Evolutionary conservation across 2,797 vertebrate genomes (phyloP), one percentile per base, ranked within the genome.

Genomic region (Thripadectes ignobilis): DNA sequence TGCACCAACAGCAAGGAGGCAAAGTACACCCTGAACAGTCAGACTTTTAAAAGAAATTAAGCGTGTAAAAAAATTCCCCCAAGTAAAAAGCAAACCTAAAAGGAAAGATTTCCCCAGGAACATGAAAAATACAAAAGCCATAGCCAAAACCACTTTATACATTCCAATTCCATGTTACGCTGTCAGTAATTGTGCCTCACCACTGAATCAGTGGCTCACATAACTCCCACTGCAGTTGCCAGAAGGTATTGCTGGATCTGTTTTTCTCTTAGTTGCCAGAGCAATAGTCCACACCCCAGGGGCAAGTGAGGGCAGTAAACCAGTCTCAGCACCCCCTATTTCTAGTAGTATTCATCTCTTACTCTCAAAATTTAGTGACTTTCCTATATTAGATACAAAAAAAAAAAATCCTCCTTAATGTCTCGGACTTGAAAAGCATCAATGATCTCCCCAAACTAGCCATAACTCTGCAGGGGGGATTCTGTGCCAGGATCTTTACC

Each of bases 1-100:
- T 72, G 85, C 91, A 88, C 89, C 86, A 92, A 83, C 88, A 91
- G 79, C 85, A 88, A 86, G 95, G 93, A 96, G 89, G 85, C 49
- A 39, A 88, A 87, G 78, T 24, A 93, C 43, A 87, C 36, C 57
- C 74, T 65, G 58, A 94, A 76, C n/a, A 88, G 55, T 43, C 52
- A 90, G 67, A 58, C 45, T 86, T 93, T 73, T 61, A 76, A 73
- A 86, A 93, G 59, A 95, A 93, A 83, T 85, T 63, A 85, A 67
- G 67, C 6, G 0, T 59, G 39, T 19, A 38, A 82, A 81, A 76
- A 76, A 63, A 29, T 43, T 46, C 38, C 67, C 62, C 11, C 18
- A 51, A 46, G 83, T 92, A 69, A 85, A 81, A 89, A 58, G 51
- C 43, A 89, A 85, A 62, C 26, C 34, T 89, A 88, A 92, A 96